These are phyloP conservation scores for Ormyrus pomaceus DNA, from an alignment of 2,888 invertebrate species.

Conservation along the genomic window DNA sequence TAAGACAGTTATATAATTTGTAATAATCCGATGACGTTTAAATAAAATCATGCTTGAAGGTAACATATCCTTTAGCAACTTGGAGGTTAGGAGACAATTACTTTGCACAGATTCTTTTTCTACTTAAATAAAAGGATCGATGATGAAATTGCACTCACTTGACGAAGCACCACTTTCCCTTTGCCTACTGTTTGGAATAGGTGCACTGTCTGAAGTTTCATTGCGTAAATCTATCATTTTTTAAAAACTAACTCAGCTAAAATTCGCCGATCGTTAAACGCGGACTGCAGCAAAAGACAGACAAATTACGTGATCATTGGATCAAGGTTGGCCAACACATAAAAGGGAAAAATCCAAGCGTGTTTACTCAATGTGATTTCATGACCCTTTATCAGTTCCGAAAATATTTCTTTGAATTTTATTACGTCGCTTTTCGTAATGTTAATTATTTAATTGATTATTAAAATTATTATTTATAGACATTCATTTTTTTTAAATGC, in stretches of 20 bases:
- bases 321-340: constrained; percentile 34
- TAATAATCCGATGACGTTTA: constrained; percentile 39
- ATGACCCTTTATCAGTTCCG: too few relatives aligned
- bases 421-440: background rate
- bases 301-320: constrained; percentile 45
- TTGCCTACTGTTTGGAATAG: constrained; percentile 53
- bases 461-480: background rate
- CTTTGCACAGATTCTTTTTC: background rate
- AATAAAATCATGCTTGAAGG: constrained; percentile 37
- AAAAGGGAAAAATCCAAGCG: background rate
- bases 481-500: background rate
- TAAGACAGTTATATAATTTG: constrained; percentile 54
- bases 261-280: constrained; percentile 42
- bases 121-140: background rate
- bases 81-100: constrained; percentile 57
- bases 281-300: constrained; percentile 35
- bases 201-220: constrained; percentile 58
- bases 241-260: constrained; percentile 42
- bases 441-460: background rate
- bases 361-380: background rate
- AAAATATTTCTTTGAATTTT: background rate
- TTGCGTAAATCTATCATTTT: constrained; percentile 69
- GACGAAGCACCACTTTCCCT: constrained; percentile 61
- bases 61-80: constrained; percentile 17
- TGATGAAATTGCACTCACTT: constrained; percentile 58